A percentile compares a stretch with the other conserved stretches of the same genome.
phyloP scores from a whole-genome alignment of 2,797 vertebrate species.

The Pipistrellus pipistrellus region DNA sequence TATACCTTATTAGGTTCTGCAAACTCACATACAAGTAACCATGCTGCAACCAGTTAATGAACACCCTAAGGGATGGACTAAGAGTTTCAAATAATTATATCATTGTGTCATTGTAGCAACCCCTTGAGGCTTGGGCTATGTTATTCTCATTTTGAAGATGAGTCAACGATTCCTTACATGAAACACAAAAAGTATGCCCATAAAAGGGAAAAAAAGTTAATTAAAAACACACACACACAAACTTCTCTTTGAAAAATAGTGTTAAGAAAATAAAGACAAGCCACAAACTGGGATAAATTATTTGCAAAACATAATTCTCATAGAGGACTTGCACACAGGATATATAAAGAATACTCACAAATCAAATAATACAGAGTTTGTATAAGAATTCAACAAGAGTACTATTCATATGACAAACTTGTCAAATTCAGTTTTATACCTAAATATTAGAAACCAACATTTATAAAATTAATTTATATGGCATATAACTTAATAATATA shows the following conservation, averaged over 20 bases:
- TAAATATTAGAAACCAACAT: background rate
- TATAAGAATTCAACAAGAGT: conserved; percentile 16
- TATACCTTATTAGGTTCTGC: background rate
- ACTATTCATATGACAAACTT: background rate
- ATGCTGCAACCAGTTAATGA: background rate
- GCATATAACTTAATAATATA: background rate
- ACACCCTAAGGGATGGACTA: background rate
- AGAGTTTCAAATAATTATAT: background rate
- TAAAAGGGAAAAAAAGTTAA: background rate
- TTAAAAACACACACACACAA: conserved; percentile 4
- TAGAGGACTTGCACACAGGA: background rate
- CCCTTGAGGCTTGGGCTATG: background rate
- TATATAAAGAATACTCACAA: background rate
- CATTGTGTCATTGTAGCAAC: background rate
- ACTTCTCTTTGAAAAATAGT: background rate
- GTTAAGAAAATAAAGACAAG: background rate
- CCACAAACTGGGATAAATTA: background rate
- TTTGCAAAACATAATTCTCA: background rate
- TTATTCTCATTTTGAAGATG: background rate
- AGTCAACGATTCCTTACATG: background rate
- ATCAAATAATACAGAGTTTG: background rate
- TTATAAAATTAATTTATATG: conserved; percentile 20
- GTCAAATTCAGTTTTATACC: background rate
- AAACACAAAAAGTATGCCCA: background rate
- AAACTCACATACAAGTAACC: background rate